Conservation (phyloP, 2,797 vertebrate species). For the Aplochiton taeniatus region DNA sequence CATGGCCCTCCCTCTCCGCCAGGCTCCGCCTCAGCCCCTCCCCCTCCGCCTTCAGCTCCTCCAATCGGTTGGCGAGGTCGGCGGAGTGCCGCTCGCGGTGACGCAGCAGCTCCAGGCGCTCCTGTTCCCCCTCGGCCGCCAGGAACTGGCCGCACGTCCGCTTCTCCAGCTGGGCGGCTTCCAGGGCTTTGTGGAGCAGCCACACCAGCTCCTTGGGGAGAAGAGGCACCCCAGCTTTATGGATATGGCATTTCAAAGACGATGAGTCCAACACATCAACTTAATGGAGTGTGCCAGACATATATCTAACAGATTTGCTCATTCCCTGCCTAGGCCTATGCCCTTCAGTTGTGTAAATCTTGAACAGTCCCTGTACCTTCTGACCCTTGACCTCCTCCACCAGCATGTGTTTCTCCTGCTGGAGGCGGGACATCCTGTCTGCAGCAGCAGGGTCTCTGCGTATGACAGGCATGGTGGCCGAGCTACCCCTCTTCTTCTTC, state of each 20-base stretch:
- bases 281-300: background rate
- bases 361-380: constrained; percentile 75
- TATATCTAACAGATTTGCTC: background rate
- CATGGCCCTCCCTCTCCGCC: constrained; percentile 69
- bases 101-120: constrained; percentile 86
- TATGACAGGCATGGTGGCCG: constrained; percentile 51
- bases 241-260: background rate
- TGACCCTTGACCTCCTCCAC: constrained; percentile 86
- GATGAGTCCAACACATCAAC: no score
- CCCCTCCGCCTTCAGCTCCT: constrained; percentile 71
- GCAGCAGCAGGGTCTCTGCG: constrained; percentile 50
- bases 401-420: constrained; percentile 82
- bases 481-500: constrained; percentile 67
- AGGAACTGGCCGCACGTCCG: constrained; percentile 82
- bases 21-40: constrained; percentile 66
- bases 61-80: constrained; percentile 72
- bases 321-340: no score
- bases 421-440: constrained; percentile 69
- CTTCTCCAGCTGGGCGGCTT: constrained; percentile 91
- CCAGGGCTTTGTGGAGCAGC: constrained; percentile 89
- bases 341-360: background rate
- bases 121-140: constrained; percentile 77
- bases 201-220: constrained; percentile 84
- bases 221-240: background rate
- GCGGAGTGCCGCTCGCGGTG: constrained; percentile 85